Percentiles rank a stretch among this genome's conserved stretches.
Conservation (phyloP, 2,113 vertebrate genomes). For the Paralichthys olivaceus region DNA sequence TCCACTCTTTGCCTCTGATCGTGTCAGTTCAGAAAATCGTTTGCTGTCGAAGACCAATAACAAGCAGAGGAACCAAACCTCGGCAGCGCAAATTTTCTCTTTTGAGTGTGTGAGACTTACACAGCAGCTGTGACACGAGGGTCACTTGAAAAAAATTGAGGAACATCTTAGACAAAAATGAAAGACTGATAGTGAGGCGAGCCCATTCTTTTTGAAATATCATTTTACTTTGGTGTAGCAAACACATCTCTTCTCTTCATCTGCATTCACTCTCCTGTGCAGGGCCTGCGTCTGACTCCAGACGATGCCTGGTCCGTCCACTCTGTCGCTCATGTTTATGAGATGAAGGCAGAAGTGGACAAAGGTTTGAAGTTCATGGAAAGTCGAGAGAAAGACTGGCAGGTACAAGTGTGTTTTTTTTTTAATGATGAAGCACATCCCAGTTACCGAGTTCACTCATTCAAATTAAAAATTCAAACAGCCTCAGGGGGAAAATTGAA, state of each 20-base stretch:
- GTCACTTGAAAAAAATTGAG: slow-evolving; percentile 6
- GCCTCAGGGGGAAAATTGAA: not conserved
- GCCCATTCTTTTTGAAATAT: not conserved
- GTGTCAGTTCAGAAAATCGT: not conserved
- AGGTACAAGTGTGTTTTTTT: slow-evolving; percentile 76
- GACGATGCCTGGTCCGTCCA: slow-evolving; percentile 92
- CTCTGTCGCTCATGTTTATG: slow-evolving; percentile 90
- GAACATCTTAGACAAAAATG: slow-evolving; percentile 5
- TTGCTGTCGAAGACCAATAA: not conserved
- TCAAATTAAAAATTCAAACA: not conserved
- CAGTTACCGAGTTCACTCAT: not conserved
- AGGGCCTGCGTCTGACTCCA: slow-evolving; percentile 87
- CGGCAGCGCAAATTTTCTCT: not conserved
- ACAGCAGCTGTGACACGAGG: slow-evolving; percentile 13
- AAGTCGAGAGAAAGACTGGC: slow-evolving; percentile 88
- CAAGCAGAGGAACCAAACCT: not conserved
- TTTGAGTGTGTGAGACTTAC: not conserved
- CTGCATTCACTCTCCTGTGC: not conserved
- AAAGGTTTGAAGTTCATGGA: slow-evolving; percentile 91
- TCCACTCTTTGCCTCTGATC: not conserved
- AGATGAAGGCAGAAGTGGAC: slow-evolving; percentile 91
- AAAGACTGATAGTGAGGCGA: slow-evolving; percentile 11
- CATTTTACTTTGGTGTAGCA: not conserved
- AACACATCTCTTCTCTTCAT: not conserved
- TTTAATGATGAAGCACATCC: not conserved